Evolutionary conservation across 2,113 vertebrate genomes (phyloP).

Genomic region (Percopsis transmontana): DNA sequence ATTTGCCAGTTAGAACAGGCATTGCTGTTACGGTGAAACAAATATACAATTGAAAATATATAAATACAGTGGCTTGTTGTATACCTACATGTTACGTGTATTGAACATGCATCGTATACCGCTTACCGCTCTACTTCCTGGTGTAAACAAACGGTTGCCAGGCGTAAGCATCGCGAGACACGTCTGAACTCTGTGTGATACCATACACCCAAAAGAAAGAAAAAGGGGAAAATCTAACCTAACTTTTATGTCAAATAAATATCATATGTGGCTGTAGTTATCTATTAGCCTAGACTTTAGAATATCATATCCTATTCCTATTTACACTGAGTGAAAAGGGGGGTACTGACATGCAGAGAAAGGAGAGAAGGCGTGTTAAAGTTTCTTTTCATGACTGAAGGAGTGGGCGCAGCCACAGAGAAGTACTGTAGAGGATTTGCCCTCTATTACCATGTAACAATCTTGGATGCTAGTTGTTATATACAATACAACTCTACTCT

Average conservation of each 20-base stretch:
- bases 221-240: background rate
- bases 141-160: constrained; percentile 69
- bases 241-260: too few relatives aligned
- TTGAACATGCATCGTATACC: background rate
- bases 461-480: background rate
- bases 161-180: constrained; percentile 61
- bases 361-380: background rate
- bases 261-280: too few relatives aligned
- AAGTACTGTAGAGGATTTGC: background rate
- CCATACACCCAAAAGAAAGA: background rate
- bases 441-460: constrained; percentile 43
- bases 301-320: too few relatives aligned
- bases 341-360: background rate
- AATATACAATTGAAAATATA: background rate
- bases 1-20: too few relatives aligned
- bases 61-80: background rate
- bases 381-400: constrained; percentile 11
- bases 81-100: too few relatives aligned
- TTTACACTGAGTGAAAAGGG: too few relatives aligned
- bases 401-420: constrained; percentile 12
- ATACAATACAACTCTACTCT: background rate
- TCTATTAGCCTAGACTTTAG: too few relatives aligned
- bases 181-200: too few relatives aligned
- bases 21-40: too few relatives aligned
- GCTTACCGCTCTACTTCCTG: constrained; percentile 27